Base-by-base conservation (phyloP, 37 sponge, comb jelly and placozoan species). In the Crambe crambe region DNA sequence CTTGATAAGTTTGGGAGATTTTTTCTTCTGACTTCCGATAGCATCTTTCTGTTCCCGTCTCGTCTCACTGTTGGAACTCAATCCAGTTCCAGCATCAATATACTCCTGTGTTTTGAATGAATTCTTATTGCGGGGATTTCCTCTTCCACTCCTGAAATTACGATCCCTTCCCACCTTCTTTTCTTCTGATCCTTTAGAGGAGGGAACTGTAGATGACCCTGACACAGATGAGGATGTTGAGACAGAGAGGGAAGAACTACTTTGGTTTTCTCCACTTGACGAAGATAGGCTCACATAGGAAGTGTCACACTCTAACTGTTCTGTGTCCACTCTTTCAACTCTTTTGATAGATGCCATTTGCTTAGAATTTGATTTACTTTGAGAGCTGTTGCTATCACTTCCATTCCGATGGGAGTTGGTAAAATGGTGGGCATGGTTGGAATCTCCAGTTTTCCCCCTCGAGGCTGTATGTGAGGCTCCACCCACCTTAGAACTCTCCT, bases 331-430 rank as follows among this genome's bases (percentile, higher is more conserved):
- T 54, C 51, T 73, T 30, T 73, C 74, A 54, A 73, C 44, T 30
- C 74, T 47, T 32, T 73, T 73, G 10, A 56, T 25, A 18, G 74
- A 73, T 29, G 69, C 31, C 37, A 68, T 68, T n/a, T n/a, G n/a
- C 69, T 31, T 37, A 3, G 38, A 35, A n/a, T 3, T n/a, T 21
- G 38, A n/a, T 22, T 40, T 36, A 20, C 70, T 20, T 6, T 9
- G 25, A 39, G 20, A 23, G 42, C 15, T 41, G 42, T 47, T 56
- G 8, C 56, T 1, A 21, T 8, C 23, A 23, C 15, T 62, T 62
- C 63, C 63, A 62, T 30, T 62, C 30, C 56, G 17, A 35, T 54
- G 32, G 5, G 35, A 56, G 3, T 23, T 12, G 35, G 35, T 54
- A 44, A 42, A 10, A 54, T 54, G 74, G 74, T 73, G 36, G 35